phyloP scores from a whole-genome alignment of 2,113 vertebrate species.

The Noctilio leporinus region DNA sequence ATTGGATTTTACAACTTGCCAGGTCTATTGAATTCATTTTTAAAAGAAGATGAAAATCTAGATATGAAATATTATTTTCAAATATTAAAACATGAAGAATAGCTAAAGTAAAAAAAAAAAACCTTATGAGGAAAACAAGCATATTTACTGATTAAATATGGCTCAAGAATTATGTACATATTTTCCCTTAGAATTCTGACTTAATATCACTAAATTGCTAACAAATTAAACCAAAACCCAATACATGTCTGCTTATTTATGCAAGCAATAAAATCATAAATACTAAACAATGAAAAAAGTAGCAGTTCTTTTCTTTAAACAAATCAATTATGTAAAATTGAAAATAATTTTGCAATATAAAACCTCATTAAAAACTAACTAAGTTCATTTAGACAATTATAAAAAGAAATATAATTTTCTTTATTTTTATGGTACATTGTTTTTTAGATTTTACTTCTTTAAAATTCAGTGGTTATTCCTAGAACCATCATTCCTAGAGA shows the following conservation, averaged over 20 bases:
- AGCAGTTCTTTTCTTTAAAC: background rate
- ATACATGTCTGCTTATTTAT: background rate
- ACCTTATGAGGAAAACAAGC: background rate
- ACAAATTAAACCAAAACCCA: background rate
- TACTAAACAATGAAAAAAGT: background rate
- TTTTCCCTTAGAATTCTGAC: background rate
- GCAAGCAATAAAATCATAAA: background rate
- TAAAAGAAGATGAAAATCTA: background rate
- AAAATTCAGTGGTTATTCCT: background rate
- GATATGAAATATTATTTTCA: background rate
- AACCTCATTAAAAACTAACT: background rate
- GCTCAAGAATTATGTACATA: background rate
- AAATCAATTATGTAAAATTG: background rate
- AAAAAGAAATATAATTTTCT: background rate
- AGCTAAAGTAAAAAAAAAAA: background rate
- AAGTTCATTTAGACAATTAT: background rate
- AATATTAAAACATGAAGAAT: background rate
- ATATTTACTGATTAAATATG: background rate
- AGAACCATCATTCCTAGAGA: background rate
- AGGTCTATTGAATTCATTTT: background rate
- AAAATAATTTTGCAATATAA: background rate
- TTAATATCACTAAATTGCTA: background rate
- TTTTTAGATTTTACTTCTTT: background rate
- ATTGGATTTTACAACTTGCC: background rate
- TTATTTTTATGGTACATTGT: background rate